Conservation (phyloP, 1,140 invertebrate genomes). For the Zaprionus lachaisei region DNA sequence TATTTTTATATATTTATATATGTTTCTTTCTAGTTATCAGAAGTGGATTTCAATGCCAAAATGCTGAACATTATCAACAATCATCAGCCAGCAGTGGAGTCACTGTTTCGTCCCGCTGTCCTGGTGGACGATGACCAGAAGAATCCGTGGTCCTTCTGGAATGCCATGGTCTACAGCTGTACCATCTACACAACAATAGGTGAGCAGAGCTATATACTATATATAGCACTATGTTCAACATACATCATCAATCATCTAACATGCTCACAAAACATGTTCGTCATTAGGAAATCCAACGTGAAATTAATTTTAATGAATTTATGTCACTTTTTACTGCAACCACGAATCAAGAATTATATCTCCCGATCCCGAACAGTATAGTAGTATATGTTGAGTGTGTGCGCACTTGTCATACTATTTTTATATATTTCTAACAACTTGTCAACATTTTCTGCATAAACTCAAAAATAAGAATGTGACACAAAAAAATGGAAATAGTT, state of each 20-base stretch:
- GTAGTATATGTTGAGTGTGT: neutral
- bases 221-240: neutral
- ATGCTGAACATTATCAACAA: constrained; percentile 51
- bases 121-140: constrained; percentile 27
- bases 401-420: constrained; percentile 23
- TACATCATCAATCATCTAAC: neutral
- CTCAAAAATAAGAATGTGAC: constrained; percentile 47
- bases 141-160: constrained; percentile 95
- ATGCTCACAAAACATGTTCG: neutral
- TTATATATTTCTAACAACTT: constrained; percentile 39
- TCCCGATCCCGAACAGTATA: neutral
- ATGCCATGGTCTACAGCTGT: constrained; percentile 95
- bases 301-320: constrained; percentile 4
- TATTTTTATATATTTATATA: neutral
- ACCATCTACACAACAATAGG: constrained; percentile 98
- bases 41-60: constrained; percentile 42
- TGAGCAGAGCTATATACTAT: constrained; percentile 85
- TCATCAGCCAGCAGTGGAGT: constrained; percentile 54
- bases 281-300: neutral
- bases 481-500: constrained; percentile 56
- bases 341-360: neutral
- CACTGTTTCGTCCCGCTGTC: constrained; percentile 48
- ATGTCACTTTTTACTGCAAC: neutral
- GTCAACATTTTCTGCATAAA: constrained; percentile 47
- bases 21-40: constrained; percentile 22